Base-by-base conservation (phyloP, 2,797 vertebrate species). In the Chromis chromis region DNA sequence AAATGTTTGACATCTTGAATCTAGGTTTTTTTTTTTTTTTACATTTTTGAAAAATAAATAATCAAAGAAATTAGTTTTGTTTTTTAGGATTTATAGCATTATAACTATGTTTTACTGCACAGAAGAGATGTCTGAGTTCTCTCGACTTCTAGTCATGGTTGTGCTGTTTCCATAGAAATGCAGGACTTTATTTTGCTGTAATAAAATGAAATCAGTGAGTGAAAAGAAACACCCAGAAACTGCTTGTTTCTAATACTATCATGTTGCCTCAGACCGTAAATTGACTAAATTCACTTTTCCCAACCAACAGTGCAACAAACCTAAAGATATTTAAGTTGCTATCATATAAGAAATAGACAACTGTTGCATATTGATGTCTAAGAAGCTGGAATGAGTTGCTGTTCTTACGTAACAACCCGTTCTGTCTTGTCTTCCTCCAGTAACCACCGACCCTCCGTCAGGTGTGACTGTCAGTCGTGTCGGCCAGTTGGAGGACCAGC, bases 401-500 rank as follows among this genome's bases (percentile, higher is more conserved):
- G 25, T 54, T 14, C 27, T 54, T n/a, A 9, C 17, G 24, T 46
- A 57, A 27, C 50, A 54, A 65, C 17, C 31, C 13, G 3, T 50
- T 58, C n/a, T 9, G 0, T 61, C 58, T 77, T 33, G 21, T 71
- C 67, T 19, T 19, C 70, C 33, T 27, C 13, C 79, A 99, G 98
- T 98, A 82, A 98, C 98, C 89, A 99, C 98, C 0, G 97, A 98
- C 86, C 96, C 98, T 0, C 98, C 97, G 0, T 85, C 94, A 0
- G 96, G 97, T 4, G 96, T 99, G 79, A 93, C 94, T 0, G 97
- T 99, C 87, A 97, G 94, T 79, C 94, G 97, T 0, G 96, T 98
- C 0, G 97, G 97, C 0, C 96, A 96, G 83, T 89, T 98, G 74
- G 97, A 98, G 82, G 98, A 99, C 89, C 97, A 99, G 93, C 94